These are phyloP conservation scores for Catajapyx aquilonaris DNA, from an alignment of 1,140 invertebrate species.

Conservation along the genomic window DNA sequence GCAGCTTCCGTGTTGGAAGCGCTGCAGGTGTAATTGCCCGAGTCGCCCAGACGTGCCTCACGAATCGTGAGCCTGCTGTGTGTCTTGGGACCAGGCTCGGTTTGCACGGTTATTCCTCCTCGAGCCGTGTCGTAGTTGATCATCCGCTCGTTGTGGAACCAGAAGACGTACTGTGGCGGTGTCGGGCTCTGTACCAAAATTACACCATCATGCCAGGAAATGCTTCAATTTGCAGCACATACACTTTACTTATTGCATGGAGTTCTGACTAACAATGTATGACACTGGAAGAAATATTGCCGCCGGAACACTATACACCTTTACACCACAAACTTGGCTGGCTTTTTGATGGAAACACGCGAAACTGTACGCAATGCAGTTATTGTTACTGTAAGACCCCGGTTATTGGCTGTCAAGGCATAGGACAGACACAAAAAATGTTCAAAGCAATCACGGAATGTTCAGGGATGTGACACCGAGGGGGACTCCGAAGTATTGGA, in stretches of 20 bases:
- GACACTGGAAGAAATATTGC: slow-evolving; percentile 1
- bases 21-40: slow-evolving; percentile 77
- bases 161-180: slow-evolving; percentile 73
- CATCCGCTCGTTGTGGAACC: slow-evolving; percentile 80
- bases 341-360: too few relatives aligned
- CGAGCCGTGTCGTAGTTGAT: slow-evolving; percentile 75
- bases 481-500: too few relatives aligned
- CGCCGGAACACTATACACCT: too few relatives aligned
- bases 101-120: slow-evolving; percentile 64
- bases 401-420: too few relatives aligned
- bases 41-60: slow-evolving; percentile 61
- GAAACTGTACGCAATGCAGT: too few relatives aligned
- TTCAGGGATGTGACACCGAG: too few relatives aligned
- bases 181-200: slow-evolving; percentile 49
- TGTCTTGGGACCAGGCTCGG: slow-evolving; percentile 56
- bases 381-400: too few relatives aligned
- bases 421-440: too few relatives aligned
- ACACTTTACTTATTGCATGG: not conserved
- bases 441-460: too few relatives aligned
- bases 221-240: not conserved
- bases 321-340: too few relatives aligned
- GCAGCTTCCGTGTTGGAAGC: slow-evolving; percentile 73
- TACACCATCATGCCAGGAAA: slow-evolving; percentile 10
- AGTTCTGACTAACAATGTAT: not conserved
- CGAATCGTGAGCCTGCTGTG: slow-evolving; percentile 61